phyloP scores from a whole-genome alignment of 2,797 vertebrate species.

The Limosa lapponica region DNA sequence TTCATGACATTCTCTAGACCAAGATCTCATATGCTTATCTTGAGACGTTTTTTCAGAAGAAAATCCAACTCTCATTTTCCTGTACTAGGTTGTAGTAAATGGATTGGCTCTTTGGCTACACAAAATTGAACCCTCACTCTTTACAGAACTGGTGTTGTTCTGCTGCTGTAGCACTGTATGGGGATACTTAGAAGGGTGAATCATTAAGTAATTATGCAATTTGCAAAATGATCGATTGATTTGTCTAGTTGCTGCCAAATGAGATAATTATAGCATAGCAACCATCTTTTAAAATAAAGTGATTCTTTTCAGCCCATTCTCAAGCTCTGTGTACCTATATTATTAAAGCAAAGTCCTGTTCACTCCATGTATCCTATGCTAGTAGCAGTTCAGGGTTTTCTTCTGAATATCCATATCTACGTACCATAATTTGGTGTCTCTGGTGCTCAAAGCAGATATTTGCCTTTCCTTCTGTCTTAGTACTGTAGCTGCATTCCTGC shows the following conservation, averaged over 20 bases:
- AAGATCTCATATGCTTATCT: background rate
- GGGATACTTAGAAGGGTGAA: background rate
- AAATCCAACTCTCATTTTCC: background rate
- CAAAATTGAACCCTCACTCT: background rate
- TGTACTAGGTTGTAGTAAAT: background rate
- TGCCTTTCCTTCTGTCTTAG: background rate
- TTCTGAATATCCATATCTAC: background rate
- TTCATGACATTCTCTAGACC: background rate
- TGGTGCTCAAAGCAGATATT: background rate
- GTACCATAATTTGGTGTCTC: background rate
- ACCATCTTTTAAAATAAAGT: slow-evolving; percentile 18
- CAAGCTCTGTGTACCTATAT: background rate
- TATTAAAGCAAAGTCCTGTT: background rate
- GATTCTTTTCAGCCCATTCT: background rate
- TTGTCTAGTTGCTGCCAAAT: slow-evolving; percentile 39
- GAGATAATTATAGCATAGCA: slow-evolving; percentile 38
- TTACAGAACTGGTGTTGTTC: background rate
- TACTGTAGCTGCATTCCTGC: background rate
- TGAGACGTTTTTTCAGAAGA: background rate
- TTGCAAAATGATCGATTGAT: slow-evolving; percentile 40
- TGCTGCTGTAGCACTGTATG: background rate
- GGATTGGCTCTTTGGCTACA: background rate
- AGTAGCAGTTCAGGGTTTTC: background rate
- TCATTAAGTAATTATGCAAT: slow-evolving; percentile 42
- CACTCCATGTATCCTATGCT: background rate